Conservation (phyloP, 2,888 invertebrate species). For the Athalia circularis region DNA sequence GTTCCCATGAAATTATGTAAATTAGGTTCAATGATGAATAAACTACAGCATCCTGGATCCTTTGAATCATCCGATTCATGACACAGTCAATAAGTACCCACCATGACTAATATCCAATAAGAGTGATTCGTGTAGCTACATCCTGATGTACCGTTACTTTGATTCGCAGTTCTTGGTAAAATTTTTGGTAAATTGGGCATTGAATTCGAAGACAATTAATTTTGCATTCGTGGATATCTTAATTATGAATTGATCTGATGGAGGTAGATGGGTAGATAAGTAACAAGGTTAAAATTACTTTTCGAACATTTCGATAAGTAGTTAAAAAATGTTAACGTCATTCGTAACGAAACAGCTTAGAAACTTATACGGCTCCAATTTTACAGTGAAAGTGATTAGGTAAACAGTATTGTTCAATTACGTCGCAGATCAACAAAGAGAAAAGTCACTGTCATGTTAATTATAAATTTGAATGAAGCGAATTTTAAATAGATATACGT, state of each 20-base stretch:
- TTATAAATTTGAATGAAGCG: not conserved
- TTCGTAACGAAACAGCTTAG: not conserved
- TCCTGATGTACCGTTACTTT: not conserved
- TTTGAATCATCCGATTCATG: slow-evolving; percentile 28
- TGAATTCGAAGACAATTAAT: too few species aligned
- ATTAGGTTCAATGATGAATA: not conserved
- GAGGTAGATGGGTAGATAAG: too few species aligned
- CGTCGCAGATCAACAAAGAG: slow-evolving; percentile 42
- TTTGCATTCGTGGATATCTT: too few species aligned
- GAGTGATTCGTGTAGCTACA: not conserved
- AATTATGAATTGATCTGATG: too few species aligned
- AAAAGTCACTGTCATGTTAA: slow-evolving; percentile 10
- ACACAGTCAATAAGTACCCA: slow-evolving; percentile 44
- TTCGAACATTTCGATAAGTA: not conserved
- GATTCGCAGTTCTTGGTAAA: too few species aligned
- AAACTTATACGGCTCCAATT: not conserved
- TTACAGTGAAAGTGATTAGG: slow-evolving; percentile 7
- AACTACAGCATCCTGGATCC: not conserved
- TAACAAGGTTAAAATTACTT: not conserved
- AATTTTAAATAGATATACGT: slow-evolving; percentile 33
- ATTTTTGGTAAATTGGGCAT: too few species aligned
- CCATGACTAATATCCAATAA: slow-evolving; percentile 19
- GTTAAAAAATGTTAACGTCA: slow-evolving; percentile 6
- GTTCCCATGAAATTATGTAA: not conserved
- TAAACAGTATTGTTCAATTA: not conserved